A percentile compares a stretch with the other conserved stretches of the same genome.
phyloP scores from a whole-genome alignment of 2,113 vertebrate species.

The Pelvicachromis taeniatus region DNA sequence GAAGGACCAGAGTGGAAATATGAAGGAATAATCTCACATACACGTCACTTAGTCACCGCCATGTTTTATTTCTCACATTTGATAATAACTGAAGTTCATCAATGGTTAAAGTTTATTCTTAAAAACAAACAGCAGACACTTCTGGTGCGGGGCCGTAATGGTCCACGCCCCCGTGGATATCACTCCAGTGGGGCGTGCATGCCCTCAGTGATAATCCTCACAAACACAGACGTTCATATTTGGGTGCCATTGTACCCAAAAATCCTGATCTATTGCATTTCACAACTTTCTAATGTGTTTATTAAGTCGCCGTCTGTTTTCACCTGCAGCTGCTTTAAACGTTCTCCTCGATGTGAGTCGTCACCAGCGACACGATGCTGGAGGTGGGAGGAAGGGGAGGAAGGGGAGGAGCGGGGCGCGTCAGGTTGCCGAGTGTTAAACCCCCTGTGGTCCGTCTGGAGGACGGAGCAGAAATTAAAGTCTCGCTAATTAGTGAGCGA shows the following conservation, averaged over 20 bases:
- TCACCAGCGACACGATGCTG: background rate
- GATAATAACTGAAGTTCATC: background rate
- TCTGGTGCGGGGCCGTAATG: background rate
- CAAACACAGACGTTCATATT: background rate
- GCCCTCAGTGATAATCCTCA: background rate
- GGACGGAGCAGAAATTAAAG: slow-evolving; percentile 58
- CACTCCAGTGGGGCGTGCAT: background rate
- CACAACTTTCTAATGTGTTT: background rate
- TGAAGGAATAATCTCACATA: background rate
- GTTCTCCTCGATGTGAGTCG: background rate
- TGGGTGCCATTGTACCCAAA: too few relatives aligned
- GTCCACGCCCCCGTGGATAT: background rate
- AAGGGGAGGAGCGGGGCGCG: background rate
- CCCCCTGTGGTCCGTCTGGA: slow-evolving; percentile 61
- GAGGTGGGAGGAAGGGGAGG: background rate
- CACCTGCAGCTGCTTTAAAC: background rate
- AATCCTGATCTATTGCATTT: background rate
- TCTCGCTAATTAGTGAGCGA: slow-evolving; percentile 59
- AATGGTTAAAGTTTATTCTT: background rate
- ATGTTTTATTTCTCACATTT: background rate
- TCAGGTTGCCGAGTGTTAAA: slow-evolving; percentile 40
- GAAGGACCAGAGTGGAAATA: background rate
- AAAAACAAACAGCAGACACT: too few relatives aligned
- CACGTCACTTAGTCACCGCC: background rate
- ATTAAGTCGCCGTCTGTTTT: background rate